Evolutionary conservation across 2,113 vertebrate species (phyloP).

Genomic region (Raja brachyura): DNA sequence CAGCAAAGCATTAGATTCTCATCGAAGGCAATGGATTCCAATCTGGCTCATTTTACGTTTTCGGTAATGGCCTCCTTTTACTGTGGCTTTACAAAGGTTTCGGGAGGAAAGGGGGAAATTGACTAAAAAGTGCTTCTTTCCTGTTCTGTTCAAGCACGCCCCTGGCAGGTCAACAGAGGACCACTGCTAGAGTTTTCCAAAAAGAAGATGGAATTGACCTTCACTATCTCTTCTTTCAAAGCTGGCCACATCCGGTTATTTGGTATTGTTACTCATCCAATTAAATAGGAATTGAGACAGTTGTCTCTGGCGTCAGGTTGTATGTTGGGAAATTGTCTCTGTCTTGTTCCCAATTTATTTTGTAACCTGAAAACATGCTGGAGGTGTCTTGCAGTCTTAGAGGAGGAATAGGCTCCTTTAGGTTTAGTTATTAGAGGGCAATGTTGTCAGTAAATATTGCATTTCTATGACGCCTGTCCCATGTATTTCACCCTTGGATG

Average conservation of each 20-base stretch:
- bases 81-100: not conserved
- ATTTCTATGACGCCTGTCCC: constrained; percentile 8
- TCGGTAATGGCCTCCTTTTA: not conserved
- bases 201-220: constrained; percentile 1
- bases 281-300: constrained; percentile 31
- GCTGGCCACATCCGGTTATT: not conserved
- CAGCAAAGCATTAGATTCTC: not conserved
- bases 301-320: not conserved
- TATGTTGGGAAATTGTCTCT: not conserved
- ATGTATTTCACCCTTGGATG: not conserved
- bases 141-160: not conserved
- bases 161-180: not conserved
- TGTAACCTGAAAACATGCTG: constrained; percentile 24
- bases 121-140: not conserved
- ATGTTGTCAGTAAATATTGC: constrained; percentile 24
- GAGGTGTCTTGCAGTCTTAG: constrained; percentile 16
- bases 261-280: not conserved
- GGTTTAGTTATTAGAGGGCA: constrained; percentile 23
- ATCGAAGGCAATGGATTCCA: not conserved
- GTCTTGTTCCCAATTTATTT: constrained; percentile 35
- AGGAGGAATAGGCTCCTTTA: constrained; percentile 20
- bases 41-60: not conserved
- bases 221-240: constrained; percentile 11
- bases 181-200: not conserved
- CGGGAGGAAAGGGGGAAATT: not conserved